Base-by-base conservation (phyloP, 92 coral and sea anemone species). In the Umimayanthus chanpuru region DNA sequence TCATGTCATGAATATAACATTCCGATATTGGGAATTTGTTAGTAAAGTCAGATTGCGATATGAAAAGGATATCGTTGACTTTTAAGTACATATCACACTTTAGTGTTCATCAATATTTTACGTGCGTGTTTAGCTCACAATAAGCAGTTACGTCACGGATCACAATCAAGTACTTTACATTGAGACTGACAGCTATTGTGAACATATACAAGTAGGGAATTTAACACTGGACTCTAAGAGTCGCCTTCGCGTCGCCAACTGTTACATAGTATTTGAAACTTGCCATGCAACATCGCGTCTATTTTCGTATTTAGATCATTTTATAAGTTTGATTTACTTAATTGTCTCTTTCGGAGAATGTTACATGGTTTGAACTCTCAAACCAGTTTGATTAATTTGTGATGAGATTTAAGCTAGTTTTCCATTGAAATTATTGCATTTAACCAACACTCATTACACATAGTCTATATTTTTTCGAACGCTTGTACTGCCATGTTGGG, bases 241-340 rank as follows among this genome's bases (percentile, higher is more conserved):
- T n/a, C 64, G 40, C 79, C 79, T 20, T 39, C 26, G 82, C 61
- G 87, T 56, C 73, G 18, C 87, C 50, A 23, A 40, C 40, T 64
- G 32, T 65, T 20, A 47, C 74, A 43, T 44, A 82, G 14, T 10
- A 15, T 6, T 79, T 11, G 8, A n/a, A 11, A 68, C 64, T 83
- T 83, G 87, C 87, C 74, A 83, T 83, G 87, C 87, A 83, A 83
- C 70, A 26, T 65, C 58, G 61, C 78, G 65, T 44, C 50, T 40
- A 83, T n/a, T 83, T 83, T 75, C 21, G 68, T 9, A 39, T 40
- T 67, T 43, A 82, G 58, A 67, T 25, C 58, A 44, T 28, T n/a
- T 61, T 43, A 41, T 65, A 25, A 49, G n/a, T 82, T 66, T n/a
- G 23, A 44, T 43, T 7, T 20, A 39, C 66, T 47, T 71, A 70